Evolutionary conservation across 2,888 invertebrate species (phyloP).

Genomic region (Acanthacorydalis orientalis): DNA sequence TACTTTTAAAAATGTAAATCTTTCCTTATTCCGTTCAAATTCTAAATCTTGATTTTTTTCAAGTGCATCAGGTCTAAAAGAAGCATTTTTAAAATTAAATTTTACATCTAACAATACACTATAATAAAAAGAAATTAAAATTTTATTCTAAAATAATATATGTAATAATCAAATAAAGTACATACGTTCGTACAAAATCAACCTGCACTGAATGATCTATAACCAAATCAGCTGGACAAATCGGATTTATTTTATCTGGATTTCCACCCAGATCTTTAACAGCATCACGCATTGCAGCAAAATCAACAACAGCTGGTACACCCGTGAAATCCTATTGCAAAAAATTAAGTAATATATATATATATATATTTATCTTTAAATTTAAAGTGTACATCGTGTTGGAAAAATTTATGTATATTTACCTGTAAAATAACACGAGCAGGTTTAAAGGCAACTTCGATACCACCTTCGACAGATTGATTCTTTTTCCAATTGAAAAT

Average conservation of each 20-base stretch:
- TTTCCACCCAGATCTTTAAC: slow-evolving; percentile 73
- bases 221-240: slow-evolving; percentile 93
- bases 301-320: slow-evolving; percentile 96
- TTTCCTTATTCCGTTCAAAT: slow-evolving; percentile 86
- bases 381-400: too few species aligned
- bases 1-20: slow-evolving; percentile 92
- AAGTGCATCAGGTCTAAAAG: slow-evolving; percentile 63
- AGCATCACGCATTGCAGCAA: slow-evolving; percentile 97
- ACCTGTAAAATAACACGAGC: slow-evolving; percentile 92
- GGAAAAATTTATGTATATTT: too few species aligned
- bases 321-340: slow-evolving; percentile 72
- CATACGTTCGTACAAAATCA: slow-evolving; percentile 66
- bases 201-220: slow-evolving; percentile 98
- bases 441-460: slow-evolving; percentile 92
- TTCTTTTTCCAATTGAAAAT: slow-evolving; percentile 77
- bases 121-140: too few species aligned
- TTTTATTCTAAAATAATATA: too few species aligned
- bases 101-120: too few species aligned
- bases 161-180: slow-evolving; percentile 8
- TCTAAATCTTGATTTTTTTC: slow-evolving; percentile 88
- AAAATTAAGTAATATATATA: slow-evolving; percentile 4
- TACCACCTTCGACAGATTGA: slow-evolving; percentile 47
- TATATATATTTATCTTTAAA: not conserved
- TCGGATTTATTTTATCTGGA: slow-evolving; percentile 87
- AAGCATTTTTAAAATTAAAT: not conserved